These are phyloP conservation scores for Neodiprion pinetum DNA, from an alignment of 1,140 invertebrate species.

Conservation along the genomic window DNA sequence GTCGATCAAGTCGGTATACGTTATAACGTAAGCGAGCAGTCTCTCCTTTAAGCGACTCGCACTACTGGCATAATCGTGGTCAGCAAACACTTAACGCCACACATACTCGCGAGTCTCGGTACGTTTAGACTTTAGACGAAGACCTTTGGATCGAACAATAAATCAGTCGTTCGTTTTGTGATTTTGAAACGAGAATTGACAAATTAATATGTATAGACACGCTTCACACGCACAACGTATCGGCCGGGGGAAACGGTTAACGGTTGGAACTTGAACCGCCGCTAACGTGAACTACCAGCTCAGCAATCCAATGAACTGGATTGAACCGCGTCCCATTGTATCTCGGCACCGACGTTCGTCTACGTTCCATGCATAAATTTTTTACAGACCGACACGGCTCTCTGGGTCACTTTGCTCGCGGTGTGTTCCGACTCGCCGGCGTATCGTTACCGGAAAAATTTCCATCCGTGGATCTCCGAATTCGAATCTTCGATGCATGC, in stretches of 20 bases:
- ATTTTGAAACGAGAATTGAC: neutral
- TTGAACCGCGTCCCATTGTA: constrained; percentile 26
- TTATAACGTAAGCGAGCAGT: too few species aligned
- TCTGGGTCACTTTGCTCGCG: neutral
- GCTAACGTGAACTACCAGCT: constrained; percentile 10
- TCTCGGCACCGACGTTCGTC: constrained; percentile 23
- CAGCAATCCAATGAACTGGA: constrained; percentile 25
- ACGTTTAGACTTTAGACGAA: neutral
- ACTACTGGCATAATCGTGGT: too few species aligned
- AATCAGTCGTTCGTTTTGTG: neutral
- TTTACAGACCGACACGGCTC: neutral
- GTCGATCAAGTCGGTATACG: neutral
- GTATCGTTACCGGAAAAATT: too few species aligned
- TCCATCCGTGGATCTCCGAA: neutral
- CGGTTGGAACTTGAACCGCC: constrained; percentile 35
- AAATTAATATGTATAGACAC: neutral
- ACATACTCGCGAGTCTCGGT: neutral
- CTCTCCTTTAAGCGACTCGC: too few species aligned
- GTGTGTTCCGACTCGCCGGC: too few species aligned
- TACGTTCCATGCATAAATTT: neutral
- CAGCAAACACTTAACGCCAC: too few species aligned
- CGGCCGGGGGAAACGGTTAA: constrained; percentile 27
- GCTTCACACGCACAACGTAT: constrained; percentile 26
- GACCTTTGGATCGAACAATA: neutral
- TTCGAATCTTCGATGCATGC: neutral